Conservation (phyloP, 2,113 vertebrate genomes). For the Meleagris gallopavo region DNA sequence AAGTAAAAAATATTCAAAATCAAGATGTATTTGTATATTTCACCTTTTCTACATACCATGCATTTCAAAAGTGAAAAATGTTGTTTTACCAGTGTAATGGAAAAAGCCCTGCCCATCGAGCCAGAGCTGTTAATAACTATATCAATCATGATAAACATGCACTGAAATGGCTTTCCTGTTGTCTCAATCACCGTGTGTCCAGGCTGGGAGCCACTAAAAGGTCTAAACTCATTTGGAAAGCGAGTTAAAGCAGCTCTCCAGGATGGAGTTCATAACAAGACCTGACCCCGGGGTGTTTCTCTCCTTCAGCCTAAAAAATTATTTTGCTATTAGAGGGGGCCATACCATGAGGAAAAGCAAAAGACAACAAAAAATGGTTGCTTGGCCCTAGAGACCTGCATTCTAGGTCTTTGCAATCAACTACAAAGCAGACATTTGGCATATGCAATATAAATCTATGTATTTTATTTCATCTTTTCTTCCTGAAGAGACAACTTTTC, state of each 20-base stretch:
- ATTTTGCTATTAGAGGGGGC: background rate
- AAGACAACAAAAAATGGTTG: background rate
- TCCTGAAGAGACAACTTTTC: background rate
- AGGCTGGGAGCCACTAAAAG: background rate
- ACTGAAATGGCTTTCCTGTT: background rate
- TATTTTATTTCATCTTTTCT: background rate
- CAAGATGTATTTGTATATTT: background rate
- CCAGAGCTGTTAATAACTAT: background rate
- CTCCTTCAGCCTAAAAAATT: background rate
- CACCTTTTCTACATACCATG: background rate
- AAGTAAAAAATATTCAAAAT: background rate
- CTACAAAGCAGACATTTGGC: background rate
- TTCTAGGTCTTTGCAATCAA: background rate
- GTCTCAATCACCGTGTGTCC: accelerated
- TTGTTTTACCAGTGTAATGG: background rate
- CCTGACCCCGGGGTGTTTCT: background rate
- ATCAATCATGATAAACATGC: background rate
- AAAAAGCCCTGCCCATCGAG: background rate
- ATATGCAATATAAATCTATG: background rate
- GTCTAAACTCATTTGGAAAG: background rate
- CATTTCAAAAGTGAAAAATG: background rate
- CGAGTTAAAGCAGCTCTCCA: background rate
- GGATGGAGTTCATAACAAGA: background rate
- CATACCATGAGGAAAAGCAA: background rate
- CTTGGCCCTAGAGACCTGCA: background rate